These are phyloP conservation scores for Tricholauxania praeusta DNA, from an alignment of 2,888 invertebrate species.

Conservation along the genomic window DNA sequence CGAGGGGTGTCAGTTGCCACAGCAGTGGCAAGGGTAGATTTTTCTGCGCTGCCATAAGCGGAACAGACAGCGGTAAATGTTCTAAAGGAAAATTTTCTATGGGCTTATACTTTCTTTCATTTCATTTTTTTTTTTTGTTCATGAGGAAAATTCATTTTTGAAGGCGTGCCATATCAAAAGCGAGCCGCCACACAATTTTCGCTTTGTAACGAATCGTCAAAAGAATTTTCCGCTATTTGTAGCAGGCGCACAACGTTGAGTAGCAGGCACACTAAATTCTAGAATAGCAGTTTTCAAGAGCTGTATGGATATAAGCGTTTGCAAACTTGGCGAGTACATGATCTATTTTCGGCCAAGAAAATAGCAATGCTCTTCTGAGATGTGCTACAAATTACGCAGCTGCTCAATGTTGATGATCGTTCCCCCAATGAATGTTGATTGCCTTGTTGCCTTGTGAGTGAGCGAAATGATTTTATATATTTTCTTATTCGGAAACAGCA, in stretches of 20 bases:
- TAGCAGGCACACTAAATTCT: conserved; percentile 48
- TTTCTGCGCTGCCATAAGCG: not conserved
- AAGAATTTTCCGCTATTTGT: conserved; percentile 67
- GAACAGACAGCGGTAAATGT: not conserved
- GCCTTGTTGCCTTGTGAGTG: not conserved
- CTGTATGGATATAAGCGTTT: conserved; percentile 12
- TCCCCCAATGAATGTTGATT: not conserved
- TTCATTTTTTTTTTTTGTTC: too few species aligned
- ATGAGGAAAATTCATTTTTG: too few species aligned
- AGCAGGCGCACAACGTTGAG: conserved; percentile 58
- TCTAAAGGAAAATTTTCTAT: too few species aligned
- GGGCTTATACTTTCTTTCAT: too few species aligned
- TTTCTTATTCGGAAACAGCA: too few species aligned
- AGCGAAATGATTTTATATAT: too few species aligned
- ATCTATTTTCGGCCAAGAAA: too few species aligned
- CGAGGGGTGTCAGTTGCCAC: not conserved
- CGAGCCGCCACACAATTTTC: conserved; percentile 44
- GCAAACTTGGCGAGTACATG: too few species aligned
- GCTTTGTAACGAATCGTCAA: conserved; percentile 65
- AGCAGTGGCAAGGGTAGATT: conserved; percentile 20
- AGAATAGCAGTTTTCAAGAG: conserved; percentile 30
- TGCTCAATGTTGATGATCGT: not conserved
- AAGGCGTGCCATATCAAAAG: not conserved
- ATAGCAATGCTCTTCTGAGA: not conserved
- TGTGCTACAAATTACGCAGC: not conserved